Percentiles rank a stretch among this genome's conserved stretches.
These are phyloP conservation scores for Bombylius discolor DNA, from an alignment of 2,888 invertebrate species.

Conservation along the genomic window DNA sequence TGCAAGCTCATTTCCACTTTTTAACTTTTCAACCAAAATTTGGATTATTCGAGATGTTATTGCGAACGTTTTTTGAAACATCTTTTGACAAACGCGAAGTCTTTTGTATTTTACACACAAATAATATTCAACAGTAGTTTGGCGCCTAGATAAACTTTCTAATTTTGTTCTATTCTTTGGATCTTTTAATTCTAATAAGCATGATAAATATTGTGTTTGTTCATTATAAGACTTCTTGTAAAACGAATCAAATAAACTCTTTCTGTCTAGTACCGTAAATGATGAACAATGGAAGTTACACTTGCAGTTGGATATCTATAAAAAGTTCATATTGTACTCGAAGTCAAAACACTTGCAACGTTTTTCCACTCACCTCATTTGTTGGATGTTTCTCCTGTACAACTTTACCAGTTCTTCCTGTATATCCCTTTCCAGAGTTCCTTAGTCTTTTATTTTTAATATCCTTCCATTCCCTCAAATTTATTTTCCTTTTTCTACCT, in stretches of 20 bases:
- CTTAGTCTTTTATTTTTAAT: no score
- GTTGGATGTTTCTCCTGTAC: not conserved
- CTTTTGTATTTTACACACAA: not conserved
- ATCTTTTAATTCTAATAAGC: not conserved
- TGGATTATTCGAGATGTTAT: not conserved
- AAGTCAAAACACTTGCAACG: not conserved
- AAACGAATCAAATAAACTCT: not conserved
- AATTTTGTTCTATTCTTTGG: not conserved
- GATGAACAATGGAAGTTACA: not conserved
- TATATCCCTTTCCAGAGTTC: no score
- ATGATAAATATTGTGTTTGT: not conserved
- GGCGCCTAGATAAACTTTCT: not conserved
- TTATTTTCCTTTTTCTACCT: no score
- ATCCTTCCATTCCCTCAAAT: no score
- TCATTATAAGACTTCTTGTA: not conserved
- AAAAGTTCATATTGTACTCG: not conserved
- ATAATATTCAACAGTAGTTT: not conserved
- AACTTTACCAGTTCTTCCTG: not conserved
- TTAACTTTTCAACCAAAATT: not conserved
- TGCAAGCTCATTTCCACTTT: not conserved
- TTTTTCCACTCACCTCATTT: not conserved
- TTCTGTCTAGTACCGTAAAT: not conserved
- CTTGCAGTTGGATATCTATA: not conserved
- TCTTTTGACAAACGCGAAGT: not conserved
- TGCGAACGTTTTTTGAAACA: not conserved